These are phyloP conservation scores for Porites lobata DNA, from an alignment of 92 coral and sea anemone species.

Conservation along the genomic window DNA sequence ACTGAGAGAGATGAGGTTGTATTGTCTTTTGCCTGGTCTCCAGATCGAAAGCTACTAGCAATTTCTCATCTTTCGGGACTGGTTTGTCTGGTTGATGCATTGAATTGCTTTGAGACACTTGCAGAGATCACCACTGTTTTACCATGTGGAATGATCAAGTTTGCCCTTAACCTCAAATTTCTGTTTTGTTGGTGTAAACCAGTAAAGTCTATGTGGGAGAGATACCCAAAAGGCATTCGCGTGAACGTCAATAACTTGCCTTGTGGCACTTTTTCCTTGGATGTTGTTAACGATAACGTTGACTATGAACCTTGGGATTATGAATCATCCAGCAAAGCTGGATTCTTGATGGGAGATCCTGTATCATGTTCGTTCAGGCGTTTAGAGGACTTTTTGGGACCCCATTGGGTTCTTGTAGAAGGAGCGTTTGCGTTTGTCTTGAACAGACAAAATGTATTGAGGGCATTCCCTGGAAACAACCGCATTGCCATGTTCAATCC, in stretches of 20 bases:
- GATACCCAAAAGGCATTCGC: too few relatives aligned
- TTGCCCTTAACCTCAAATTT: not conserved
- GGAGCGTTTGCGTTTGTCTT: not conserved
- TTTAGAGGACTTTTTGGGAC: too few relatives aligned
- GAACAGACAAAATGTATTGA: not conserved
- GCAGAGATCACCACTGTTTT: not conserved
- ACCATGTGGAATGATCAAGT: not conserved
- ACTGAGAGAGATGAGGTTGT: not conserved
- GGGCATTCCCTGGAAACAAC: not conserved
- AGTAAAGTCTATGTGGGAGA: too few relatives aligned
- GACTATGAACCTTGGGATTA: too few relatives aligned
- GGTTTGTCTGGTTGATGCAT: not conserved
- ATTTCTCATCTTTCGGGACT: not conserved
- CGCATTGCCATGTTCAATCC: not conserved
- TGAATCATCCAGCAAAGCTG: too few relatives aligned
- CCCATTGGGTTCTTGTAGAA: not conserved
- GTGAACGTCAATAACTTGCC: too few relatives aligned
- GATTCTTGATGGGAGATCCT: too few relatives aligned
- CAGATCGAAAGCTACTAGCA: conserved; percentile 11
- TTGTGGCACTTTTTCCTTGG: too few relatives aligned
- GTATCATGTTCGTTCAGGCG: not conserved
- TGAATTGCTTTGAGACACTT: not conserved
- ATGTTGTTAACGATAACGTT: too few relatives aligned
- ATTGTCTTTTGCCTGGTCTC: conserved; percentile 31
- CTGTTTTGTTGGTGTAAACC: not conserved